Evolutionary conservation across 2,888 invertebrate species (phyloP).

Genomic region (Ectropis crepuscularia): DNA sequence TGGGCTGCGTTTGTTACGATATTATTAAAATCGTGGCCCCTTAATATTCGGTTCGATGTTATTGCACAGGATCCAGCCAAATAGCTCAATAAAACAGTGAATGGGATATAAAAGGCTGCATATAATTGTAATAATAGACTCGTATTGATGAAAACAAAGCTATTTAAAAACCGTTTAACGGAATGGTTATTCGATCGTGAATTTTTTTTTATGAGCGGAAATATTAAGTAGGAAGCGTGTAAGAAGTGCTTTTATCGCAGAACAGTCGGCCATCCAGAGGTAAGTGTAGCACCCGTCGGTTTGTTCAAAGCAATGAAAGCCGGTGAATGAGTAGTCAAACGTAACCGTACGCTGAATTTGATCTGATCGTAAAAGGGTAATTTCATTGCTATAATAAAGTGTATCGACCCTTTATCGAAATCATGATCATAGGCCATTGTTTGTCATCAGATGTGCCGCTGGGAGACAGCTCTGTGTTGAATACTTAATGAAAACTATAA

Average conservation of each 20-base stretch:
- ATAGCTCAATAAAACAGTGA: no score
- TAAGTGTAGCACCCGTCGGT: slow-evolving; percentile 1
- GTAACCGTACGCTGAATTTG: not conserved
- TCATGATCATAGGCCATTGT: no score
- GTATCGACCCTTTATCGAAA: no score
- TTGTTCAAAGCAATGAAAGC: slow-evolving; percentile 4
- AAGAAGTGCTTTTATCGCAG: slow-evolving; percentile 15
- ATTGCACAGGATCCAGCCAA: no score
- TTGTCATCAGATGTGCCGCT: no score
- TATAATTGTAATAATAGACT: not conserved
- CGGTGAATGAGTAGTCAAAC: slow-evolving; percentile 4
- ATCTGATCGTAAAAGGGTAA: not conserved
- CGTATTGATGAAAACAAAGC: not conserved
- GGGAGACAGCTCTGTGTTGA: no score
- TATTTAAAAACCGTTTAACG: not conserved
- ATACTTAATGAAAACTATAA: no score
- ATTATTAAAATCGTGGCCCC: no score
- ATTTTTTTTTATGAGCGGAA: slow-evolving; percentile 11
- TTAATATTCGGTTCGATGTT: no score
- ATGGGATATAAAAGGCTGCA: no score
- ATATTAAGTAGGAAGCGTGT: slow-evolving; percentile 13
- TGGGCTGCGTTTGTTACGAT: no score
- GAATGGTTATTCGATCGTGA: slow-evolving; percentile 3
- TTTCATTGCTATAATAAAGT: not conserved
- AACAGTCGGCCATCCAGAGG: slow-evolving; percentile 7